These are phyloP conservation scores for Elaeidobius kamerunicus DNA, from an alignment of 2,888 invertebrate species.

Conservation along the genomic window DNA sequence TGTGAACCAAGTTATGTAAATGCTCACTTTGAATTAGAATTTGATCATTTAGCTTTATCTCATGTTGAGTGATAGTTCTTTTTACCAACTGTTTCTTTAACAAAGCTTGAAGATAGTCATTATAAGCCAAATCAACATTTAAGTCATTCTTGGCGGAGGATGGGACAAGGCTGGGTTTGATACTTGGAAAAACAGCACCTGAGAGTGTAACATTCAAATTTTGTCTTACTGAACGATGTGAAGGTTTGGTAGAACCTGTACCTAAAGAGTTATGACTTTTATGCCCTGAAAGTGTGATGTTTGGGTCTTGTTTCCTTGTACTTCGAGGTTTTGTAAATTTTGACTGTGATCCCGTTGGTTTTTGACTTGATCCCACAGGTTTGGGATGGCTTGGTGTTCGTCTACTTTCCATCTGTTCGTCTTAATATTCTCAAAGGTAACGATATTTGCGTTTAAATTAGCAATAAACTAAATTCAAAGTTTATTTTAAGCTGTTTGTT, in stretches of 20 bases:
- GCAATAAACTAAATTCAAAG: no score
- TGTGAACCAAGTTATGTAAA: conserved; percentile 12
- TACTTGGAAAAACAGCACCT: conserved; percentile 1
- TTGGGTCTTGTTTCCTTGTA: conserved; percentile 9
- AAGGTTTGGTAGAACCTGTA: neutral
- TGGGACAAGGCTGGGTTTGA: conserved; percentile 2
- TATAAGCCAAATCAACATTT: conserved; percentile 31
- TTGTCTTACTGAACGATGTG: conserved; percentile 11
- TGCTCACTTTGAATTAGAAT: conserved; percentile 26
- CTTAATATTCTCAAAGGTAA: no score
- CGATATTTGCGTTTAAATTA: no score
- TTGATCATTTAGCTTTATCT: conserved; percentile 27
- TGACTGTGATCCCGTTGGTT: conserved; percentile 10
- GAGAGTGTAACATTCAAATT: conserved; percentile 12
- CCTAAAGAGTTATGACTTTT: neutral
- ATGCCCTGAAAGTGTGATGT: conserved; percentile 2
- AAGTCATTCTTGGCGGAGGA: conserved; percentile 10
- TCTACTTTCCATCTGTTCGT: no score
- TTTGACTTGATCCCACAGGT: no score
- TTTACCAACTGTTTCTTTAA: conserved; percentile 25
- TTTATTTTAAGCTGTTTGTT: no score
- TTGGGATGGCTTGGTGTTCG: no score
- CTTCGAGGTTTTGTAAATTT: conserved; percentile 15
- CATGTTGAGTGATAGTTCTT: conserved; percentile 14
- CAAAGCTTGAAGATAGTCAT: conserved; percentile 32